Conservation (phyloP, 2,888 invertebrate species). For the Arctia plantaginis region DNA sequence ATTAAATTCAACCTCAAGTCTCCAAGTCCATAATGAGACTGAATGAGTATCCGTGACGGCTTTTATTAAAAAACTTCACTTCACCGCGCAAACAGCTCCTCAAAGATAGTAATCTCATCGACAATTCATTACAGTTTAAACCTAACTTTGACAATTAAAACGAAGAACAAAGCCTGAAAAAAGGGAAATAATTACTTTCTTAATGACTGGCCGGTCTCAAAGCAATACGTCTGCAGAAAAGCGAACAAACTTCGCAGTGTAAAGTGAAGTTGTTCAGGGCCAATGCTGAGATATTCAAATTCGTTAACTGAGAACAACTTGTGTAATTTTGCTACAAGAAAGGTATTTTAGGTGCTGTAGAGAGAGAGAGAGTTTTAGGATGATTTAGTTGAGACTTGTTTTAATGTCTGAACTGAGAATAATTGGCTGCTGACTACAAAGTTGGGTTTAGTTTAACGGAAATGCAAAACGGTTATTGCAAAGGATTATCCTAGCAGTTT, state of each 20-base stretch:
- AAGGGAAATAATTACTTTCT: conserved; percentile 77
- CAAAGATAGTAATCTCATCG: conserved; percentile 43
- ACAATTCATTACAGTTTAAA: conserved; percentile 66
- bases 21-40: conserved; percentile 1
- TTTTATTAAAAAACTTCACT: conserved; percentile 15
- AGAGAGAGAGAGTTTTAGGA: conserved; percentile 24
- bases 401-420: conserved; percentile 26
- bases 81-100: conserved; percentile 20
- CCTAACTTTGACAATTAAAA: conserved; percentile 81
- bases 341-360: conserved; percentile 25
- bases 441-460: conserved; percentile 2
- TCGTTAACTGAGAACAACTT: conserved; percentile 31
- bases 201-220: conserved; percentile 70
- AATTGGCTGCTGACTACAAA: conserved; percentile 18
- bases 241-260: conserved; percentile 50
- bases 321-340: conserved; percentile 30
- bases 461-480: neutral
- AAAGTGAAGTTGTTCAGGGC: conserved; percentile 25
- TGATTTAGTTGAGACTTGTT: conserved; percentile 27
- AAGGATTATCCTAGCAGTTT: neutral
- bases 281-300: conserved; percentile 34
- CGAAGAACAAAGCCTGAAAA: conserved; percentile 72
- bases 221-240: conserved; percentile 49
- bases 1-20: neutral
- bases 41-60: conserved; percentile 8